Percentiles rank a stretch among this genome's conserved stretches.
These are phyloP conservation scores for Noctua pronuba DNA, from an alignment of 2,888 invertebrate genomes.

Conservation along the genomic window DNA sequence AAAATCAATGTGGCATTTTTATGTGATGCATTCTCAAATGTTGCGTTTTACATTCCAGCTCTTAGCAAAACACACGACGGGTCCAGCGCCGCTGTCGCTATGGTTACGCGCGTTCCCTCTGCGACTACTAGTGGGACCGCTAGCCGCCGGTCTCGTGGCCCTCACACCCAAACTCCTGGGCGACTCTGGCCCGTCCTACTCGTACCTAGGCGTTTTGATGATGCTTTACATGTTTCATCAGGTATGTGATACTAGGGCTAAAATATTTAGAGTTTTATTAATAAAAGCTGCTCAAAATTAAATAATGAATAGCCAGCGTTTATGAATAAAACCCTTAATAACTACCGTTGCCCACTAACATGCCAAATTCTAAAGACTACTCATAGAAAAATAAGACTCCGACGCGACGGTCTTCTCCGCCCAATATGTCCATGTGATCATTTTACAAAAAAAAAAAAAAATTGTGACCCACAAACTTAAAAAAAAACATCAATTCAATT, in stretches of 20 bases:
- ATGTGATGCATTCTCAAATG: neutral
- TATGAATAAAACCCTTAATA: no score
- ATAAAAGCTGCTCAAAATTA: neutral
- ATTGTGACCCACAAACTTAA: neutral
- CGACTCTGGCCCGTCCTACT: slow-evolving; percentile 88
- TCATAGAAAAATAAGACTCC: neutral
- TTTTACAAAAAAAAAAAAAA: neutral
- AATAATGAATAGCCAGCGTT: neutral
- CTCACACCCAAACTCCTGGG: slow-evolving; percentile 94
- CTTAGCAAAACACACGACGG: slow-evolving; percentile 93
- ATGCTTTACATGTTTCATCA: slow-evolving; percentile 97
- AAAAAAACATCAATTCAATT: neutral
- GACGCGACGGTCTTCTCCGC: neutral
- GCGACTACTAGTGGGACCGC: slow-evolving; percentile 95
- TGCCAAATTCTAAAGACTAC: neutral
- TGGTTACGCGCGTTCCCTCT: slow-evolving; percentile 97
- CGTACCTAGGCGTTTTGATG: slow-evolving; percentile 94
- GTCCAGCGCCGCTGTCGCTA: slow-evolving; percentile 96
- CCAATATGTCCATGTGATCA: neutral
- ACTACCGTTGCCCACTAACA: neutral
- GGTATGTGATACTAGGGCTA: slow-evolving; percentile 82
- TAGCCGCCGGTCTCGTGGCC: slow-evolving; percentile 96
- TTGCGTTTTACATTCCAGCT: slow-evolving; percentile 72
- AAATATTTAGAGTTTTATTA: neutral
- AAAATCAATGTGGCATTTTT: neutral